Evolutionary conservation across 2,113 vertebrate species (phyloP), one percentile per base, ranked within the genome.

Genomic region (Gadus chalcogrammus): DNA sequence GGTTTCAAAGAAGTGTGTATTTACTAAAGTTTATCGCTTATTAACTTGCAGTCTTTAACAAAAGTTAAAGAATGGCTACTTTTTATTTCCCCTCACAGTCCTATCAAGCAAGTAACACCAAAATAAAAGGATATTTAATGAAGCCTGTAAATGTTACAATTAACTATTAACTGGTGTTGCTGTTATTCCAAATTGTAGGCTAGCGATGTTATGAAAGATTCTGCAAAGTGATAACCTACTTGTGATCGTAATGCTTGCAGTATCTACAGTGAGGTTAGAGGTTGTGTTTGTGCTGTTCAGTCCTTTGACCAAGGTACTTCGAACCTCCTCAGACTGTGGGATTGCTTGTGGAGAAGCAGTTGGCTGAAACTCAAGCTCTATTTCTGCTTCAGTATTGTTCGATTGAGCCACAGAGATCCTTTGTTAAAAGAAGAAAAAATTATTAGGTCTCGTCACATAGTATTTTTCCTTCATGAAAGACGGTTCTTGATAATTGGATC

Each of bases 301-400:
- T 1, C 42, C 69, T 1, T 56, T 27, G 35, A 3, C 9, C 17
- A 71, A 24, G 18, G 69, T 60, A 3, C 4, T 0, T 18, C 1
- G 13, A 42, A 81, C 56, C 4, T 0, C 18, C 0, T 6, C 11
- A 52, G 16, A 0, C 1, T 31, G 0, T n/a, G 82, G 84, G 17
- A 84, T 42, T 24, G 52, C 0, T 8, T 15, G 8, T 1, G 28
- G 0, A 16, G 67, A 1, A 0, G 55, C 15, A 2, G 61, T 74
- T 15, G 52, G 12, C 15, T 67, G 64, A 38, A 86, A 86, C 68
- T 53, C 20, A 5, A 86, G 3, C 0, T 53, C 61, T 9, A 81
- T 15, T 0, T 71, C 24, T 12, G 64, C 18, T 64, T 76, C 58
- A 38, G 62, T 81, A 0, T 4, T 24, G 0, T 3, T 11, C 5